Evolutionary conservation across 2,888 invertebrate genomes (phyloP).

Genomic region (Blera fallax): DNA sequence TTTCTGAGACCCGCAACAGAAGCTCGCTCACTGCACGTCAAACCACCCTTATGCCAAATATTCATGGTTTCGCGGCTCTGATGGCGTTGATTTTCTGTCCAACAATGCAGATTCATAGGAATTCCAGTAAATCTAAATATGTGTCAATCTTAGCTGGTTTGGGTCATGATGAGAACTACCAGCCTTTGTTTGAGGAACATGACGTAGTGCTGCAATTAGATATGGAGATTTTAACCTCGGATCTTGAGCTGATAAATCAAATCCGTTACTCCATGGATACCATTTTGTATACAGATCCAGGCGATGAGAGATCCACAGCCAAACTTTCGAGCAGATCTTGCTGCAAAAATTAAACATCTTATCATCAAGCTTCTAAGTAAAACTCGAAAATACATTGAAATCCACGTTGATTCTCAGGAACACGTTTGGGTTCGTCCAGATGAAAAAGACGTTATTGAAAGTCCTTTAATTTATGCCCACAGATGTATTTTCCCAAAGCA

Average conservation of each 20-base stretch:
- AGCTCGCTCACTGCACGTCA: constrained; percentile 86
- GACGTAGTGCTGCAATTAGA: constrained; percentile 92
- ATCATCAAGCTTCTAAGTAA: constrained; percentile 82
- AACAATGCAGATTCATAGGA: constrained; percentile 88
- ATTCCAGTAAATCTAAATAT: constrained; percentile 85
- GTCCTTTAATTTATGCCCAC: constrained; percentile 78
- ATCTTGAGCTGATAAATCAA: constrained; percentile 87
- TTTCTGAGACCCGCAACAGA: constrained; percentile 83
- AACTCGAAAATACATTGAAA: constrained; percentile 80
- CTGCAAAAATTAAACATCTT: constrained; percentile 82
- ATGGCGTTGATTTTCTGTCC: constrained; percentile 93
- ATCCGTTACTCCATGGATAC: constrained; percentile 88
- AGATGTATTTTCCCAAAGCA: constrained; percentile 83
- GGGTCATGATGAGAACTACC: constrained; percentile 85
- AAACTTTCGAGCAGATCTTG: constrained; percentile 80
- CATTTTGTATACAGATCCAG: constrained; percentile 83
- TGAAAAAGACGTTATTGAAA: constrained; percentile 78
- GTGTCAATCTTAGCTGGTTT: constrained; percentile 93
- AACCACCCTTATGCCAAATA: constrained; percentile 95
- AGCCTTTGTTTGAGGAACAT: constrained; percentile 89
- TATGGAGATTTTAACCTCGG: constrained; percentile 86
- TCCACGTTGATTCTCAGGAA: constrained; percentile 77
- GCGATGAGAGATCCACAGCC: constrained; percentile 78
- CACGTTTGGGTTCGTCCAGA: constrained; percentile 79
- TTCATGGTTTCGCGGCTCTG: constrained; percentile 91